phyloP scores from a whole-genome alignment of 1,140 invertebrate genomes.

The Brachionus plicatilis region DNA sequence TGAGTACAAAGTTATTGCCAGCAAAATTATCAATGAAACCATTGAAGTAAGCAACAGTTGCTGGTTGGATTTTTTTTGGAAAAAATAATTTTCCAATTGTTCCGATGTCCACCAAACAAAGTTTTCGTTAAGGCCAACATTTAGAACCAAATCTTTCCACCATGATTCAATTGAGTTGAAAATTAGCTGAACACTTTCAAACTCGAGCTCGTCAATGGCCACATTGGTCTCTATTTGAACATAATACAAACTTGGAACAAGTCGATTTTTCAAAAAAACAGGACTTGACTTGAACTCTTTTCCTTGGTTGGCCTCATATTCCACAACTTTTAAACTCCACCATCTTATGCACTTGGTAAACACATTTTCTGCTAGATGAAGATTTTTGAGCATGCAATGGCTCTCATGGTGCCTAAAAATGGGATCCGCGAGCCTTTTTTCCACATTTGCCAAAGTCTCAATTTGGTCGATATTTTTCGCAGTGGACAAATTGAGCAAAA shows the following conservation, averaged over 20 bases:
- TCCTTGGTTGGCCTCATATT: neutral
- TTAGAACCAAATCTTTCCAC: neutral
- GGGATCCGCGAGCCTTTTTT: neutral
- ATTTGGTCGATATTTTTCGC: neutral
- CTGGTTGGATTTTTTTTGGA: constrained; percentile 7
- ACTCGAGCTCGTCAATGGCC: neutral
- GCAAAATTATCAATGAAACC: neutral
- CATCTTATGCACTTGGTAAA: constrained; percentile 12
- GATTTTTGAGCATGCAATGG: neutral
- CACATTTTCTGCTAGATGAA: neutral
- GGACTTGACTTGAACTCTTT: neutral
- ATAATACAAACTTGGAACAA: neutral
- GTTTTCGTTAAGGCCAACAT: constrained; percentile 9
- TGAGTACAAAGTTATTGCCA: constrained; percentile 1
- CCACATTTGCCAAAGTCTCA: neutral
- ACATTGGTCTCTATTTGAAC: neutral
- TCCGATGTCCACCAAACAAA: constrained; percentile 8
- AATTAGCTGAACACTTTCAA: neutral
- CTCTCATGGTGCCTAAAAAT: neutral
- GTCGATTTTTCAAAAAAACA: neutral
- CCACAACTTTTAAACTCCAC: constrained; percentile 4
- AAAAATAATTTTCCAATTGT: constrained; percentile 29
- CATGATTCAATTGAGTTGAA: neutral
- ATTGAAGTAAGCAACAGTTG: neutral
- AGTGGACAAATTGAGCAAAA: neutral